Base-by-base conservation (phyloP, 2,113 vertebrate genomes). In the Illadopsis cleaveri region DNA sequence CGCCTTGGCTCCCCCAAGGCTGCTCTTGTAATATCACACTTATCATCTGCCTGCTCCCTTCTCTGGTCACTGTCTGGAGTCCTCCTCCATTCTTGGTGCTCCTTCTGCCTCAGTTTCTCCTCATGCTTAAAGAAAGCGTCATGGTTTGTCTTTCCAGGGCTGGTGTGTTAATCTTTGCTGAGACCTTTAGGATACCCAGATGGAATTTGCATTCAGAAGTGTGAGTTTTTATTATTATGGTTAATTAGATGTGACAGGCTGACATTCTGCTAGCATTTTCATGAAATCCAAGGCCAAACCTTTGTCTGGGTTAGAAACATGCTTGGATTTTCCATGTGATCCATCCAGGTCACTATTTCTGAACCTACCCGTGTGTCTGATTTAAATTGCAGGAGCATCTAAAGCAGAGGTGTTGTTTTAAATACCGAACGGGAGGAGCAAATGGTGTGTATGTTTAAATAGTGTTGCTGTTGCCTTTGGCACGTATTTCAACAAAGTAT, bases 191-290 rank as follows among this genome's bases (percentile, higher is more conserved):
- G 48, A 75, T 42, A 69, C 0, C 0, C 22, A 48, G 64, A 33
- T 60, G 71, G 48, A 70, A 86, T 90, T 94, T 84, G 40, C 4
- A 3, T 86, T 92, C 44, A 45, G 18, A 95, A 64, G 25, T 35
- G 79, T 66, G 64, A 94, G 70, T 51, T 76, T 10, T 91, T 90
- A 54, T 80, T 94, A 73, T 66, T 81, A 51, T 20, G 75, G 30
- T 78, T 95, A 88, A 90, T 83, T 90, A 90, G 56, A 93, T 56
- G 72, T 89, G 92, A 92, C 90, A 88, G 38, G n/a, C n/a, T 92
- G 92, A 83, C 56, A 88, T 94, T 96, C 80, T 93, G 38, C 27
- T 83, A 85, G 85, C 23, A 25, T 94, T 94, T 86, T 77, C 8
- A 6, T 31, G 28, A 82, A 92, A 80, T 80, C 20, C 53, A 37